Evolutionary conservation across 2,888 invertebrate genomes (phyloP), one percentile per base, ranked within the genome.

Genomic region (Synanthedon tipuliformis): DNA sequence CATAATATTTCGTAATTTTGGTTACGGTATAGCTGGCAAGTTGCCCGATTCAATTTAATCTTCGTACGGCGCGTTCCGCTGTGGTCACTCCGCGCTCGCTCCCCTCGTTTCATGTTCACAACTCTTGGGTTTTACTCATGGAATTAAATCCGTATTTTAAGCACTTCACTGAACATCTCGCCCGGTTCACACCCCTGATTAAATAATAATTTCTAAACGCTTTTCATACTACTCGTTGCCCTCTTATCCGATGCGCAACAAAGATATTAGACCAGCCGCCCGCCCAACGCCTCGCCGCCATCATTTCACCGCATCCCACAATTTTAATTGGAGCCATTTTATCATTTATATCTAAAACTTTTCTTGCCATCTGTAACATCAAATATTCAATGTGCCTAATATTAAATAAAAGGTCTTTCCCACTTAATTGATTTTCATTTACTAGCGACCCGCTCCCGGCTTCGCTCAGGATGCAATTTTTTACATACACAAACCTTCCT

Each of bases 21-120:
- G 69, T 68, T 16, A 66, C 67, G 61, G 66, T 64, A 66, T 68
- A 63, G 62, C 69, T 81, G 82, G 84, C 79, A 59, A 61, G 58
- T 59, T 66, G 81, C 84, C 83, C 74, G 69, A 66, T 74, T 74
- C 76, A 75, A 83, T 82, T 82, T 83, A 79, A 81, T 84, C 79
- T 83, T 81, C 78, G 77, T 77, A 70, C 71, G 66, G 69, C 64
- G 67, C 69, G 70, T 68, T 65, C 60, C 66, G 67, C 66, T 76
- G 82, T 79, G 81, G 81, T 81, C 81, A 80, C 76, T 79, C 72
- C 73, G 66, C 64, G 64, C 65, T 61, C 62, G 60, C 63, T 67
- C 63, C 60, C 64, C n/a, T 62, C 65, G 66, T 62, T 67, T 61
- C 62, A 64, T 65, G 66, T 71, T 68, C 71, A 68, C 65, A 60